These are phyloP conservation scores for Caenorhabditis imperialis DNA, from an alignment of 2,888 invertebrate genomes.

Conservation along the genomic window DNA sequence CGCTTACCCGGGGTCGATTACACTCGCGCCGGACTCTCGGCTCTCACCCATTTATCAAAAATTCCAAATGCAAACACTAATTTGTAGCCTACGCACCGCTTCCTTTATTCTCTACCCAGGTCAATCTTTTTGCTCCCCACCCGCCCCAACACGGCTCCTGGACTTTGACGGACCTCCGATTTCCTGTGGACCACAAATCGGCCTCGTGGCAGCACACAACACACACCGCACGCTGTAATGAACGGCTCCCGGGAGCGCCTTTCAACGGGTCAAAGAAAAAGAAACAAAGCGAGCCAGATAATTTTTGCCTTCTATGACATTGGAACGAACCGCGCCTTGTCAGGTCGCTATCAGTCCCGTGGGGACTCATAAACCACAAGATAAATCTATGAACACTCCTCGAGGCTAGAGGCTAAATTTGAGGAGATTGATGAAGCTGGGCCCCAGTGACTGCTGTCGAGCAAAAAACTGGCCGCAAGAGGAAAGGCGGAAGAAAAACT, in stretches of 20 bases:
- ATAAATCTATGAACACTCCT: conserved; percentile 54
- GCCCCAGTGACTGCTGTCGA: conserved; percentile 9
- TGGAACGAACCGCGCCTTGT: conserved; percentile 52
- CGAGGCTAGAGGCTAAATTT: conserved; percentile 30
- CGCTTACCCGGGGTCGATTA: conserved; percentile 37
- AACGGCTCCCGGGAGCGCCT: conserved; percentile 44
- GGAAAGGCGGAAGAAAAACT: conserved; percentile 18
- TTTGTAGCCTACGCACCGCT: conserved; percentile 45
- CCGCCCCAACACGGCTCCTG: not conserved
- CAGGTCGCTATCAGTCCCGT: conserved; percentile 55
- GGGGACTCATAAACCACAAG: conserved; percentile 56
- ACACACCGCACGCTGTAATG: not conserved
- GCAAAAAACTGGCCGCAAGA: not conserved
- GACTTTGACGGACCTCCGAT: conserved; percentile 2
- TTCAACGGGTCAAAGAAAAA: conserved; percentile 19
- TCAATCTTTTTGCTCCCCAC: conserved; percentile 27
- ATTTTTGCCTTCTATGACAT: conserved; percentile 44
- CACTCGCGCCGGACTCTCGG: conserved; percentile 11
- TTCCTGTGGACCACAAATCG: conserved; percentile 7
- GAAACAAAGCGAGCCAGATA: conserved; percentile 23
- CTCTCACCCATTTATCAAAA: conserved; percentile 42
- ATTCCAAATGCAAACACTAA: conserved; percentile 58
- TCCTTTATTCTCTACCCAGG: conserved; percentile 32
- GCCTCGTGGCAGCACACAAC: conserved; percentile 12
- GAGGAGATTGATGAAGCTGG: conserved; percentile 45